A percentile compares a stretch with the other conserved stretches of the same genome.
Conservation (phyloP, 2,888 invertebrate genomes). For the Phoronis australis region DNA sequence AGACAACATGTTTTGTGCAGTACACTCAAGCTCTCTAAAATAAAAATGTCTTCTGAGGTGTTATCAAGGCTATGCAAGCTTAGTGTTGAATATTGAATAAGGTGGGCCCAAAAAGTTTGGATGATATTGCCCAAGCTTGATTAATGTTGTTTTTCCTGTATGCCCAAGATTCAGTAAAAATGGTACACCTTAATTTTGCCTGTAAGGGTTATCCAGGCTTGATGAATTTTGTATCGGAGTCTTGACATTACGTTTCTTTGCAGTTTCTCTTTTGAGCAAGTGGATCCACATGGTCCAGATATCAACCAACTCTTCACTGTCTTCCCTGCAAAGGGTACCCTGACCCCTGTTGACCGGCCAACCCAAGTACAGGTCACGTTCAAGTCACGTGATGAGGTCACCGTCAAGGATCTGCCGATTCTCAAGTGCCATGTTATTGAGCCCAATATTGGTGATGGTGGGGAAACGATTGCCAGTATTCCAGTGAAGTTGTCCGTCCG, state of each 20-base stretch:
- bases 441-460: constrained; percentile 42
- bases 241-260: constrained; percentile 11
- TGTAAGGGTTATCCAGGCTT: neutral
- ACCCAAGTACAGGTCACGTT: constrained; percentile 46
- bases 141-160: too few relatives aligned
- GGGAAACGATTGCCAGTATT: constrained; percentile 51
- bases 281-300: constrained; percentile 32
- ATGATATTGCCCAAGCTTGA: too few relatives aligned
- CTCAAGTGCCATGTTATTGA: constrained; percentile 51
- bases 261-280: constrained; percentile 46
- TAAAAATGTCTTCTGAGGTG: too few relatives aligned
- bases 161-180: too few relatives aligned
- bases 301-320: constrained; percentile 44
- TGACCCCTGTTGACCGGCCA: constrained; percentile 44
- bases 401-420: constrained; percentile 46
- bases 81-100: too few relatives aligned
- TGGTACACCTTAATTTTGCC: too few relatives aligned
- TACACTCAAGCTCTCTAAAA: too few relatives aligned
- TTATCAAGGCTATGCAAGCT: too few relatives aligned
- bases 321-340: constrained; percentile 38
- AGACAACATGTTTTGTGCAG: too few relatives aligned
- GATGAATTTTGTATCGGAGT: neutral
- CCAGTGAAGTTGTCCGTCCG: constrained; percentile 52
- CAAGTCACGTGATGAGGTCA: constrained; percentile 42
- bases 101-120: too few relatives aligned